These are phyloP conservation scores for Bostrychus sinensis DNA, from an alignment of 2,113 vertebrate species.

Conservation along the genomic window DNA sequence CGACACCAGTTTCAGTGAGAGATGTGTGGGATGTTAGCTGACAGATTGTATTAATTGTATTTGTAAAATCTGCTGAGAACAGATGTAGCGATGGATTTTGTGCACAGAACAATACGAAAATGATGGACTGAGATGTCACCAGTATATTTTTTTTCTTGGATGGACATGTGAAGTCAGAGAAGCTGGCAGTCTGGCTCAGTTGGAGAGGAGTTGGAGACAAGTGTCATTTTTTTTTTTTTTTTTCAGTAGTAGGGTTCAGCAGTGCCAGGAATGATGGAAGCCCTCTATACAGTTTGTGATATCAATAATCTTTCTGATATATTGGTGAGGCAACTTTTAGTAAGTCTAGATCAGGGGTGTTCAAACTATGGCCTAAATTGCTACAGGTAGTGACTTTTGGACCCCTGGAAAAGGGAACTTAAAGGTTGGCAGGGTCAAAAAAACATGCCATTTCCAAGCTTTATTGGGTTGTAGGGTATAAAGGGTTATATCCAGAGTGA, in stretches of 20 bases:
- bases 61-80: too few relatives aligned
- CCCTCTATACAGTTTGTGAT: not conserved
- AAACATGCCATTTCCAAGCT: too few relatives aligned
- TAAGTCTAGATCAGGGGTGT: too few relatives aligned
- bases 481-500: too few relatives aligned
- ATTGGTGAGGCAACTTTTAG: not conserved
- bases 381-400: too few relatives aligned
- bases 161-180: not conserved
- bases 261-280: not conserved
- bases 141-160: not conserved
- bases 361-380: too few relatives aligned
- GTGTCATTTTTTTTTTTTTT: constrained; percentile 5
- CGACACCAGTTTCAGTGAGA: not conserved
- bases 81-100: not conserved
- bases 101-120: not conserved
- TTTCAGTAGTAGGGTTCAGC: constrained; percentile 1
- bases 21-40: not conserved
- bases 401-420: too few relatives aligned
- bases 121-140: not conserved
- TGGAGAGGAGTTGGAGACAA: not conserved
- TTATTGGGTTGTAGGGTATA: too few relatives aligned
- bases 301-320: not conserved
- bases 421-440: too few relatives aligned
- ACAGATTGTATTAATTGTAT: not conserved
- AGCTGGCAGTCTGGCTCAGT: not conserved